Evolutionary conservation across 2,113 vertebrate species (phyloP), one percentile per base, ranked within the genome.

Genomic region (Osmerus eperlanus): DNA sequence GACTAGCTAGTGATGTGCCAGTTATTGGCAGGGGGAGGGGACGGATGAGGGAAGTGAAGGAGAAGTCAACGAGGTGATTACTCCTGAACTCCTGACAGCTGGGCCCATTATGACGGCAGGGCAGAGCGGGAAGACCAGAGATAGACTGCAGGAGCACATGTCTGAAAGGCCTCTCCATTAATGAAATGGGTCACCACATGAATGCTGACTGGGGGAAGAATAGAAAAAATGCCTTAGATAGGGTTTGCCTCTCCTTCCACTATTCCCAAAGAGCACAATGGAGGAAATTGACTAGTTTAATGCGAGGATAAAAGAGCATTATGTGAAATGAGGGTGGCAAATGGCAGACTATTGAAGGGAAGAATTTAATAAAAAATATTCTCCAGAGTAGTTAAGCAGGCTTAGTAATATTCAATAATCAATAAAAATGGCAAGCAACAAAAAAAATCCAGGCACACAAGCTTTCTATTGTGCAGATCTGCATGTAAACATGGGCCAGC

Each of bases 51-150:
- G n/a, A 36, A 81, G 82, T 78, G 81, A 90, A 81, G 80, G 80
- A 78, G 83, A 86, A 89, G 91, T 92, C 90, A 91, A 85, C 79
- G 80, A 83, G 78, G 81, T 72, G 80, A 89, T 90, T 83, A 88
- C 81, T 91, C 89, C 90, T 75, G 74, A 79, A 82, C 75, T 76
- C 81, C 75, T 80, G 84, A 89, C 88, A 89, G 78, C 64, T 82
- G 70, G 77, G 75, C 58, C 81, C 76, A 89, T 87, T 82, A 89
- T 28, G 71, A 67, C 69, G 75, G 74, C 54, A 67, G 77, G 64
- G 70, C 65, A 70, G 82, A 29, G 18, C 36, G 13, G 64, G 62
- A 64, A 36, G 52, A 66, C 32, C 14, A 13, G 4, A 66, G 47
- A 64, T 76, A 80, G 77, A 84, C 36, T 32, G 70, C 65, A 59